A percentile compares a stretch with the other conserved stretches of the same genome.
These are phyloP conservation scores for Hypanus sabinus DNA, from an alignment of 2,113 vertebrate species.

Conservation along the genomic window DNA sequence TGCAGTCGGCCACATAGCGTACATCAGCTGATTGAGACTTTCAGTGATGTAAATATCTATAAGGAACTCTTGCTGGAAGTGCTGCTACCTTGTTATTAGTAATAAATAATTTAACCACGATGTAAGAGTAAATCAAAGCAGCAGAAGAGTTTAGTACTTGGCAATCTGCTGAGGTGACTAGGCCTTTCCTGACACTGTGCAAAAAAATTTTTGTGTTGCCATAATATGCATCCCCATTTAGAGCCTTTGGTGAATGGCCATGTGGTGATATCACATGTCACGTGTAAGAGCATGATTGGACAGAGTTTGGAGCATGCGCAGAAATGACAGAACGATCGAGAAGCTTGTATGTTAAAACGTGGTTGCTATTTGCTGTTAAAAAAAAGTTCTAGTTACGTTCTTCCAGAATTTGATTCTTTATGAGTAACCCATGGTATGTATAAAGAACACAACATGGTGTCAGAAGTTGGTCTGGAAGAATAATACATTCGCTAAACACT, in stretches of 20 bases:
- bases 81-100: not conserved
- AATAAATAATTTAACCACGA: not conserved
- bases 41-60: not conserved
- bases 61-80: not conserved
- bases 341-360: too few relatives aligned
- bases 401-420: too few relatives aligned
- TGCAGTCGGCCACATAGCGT: not conserved
- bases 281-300: too few relatives aligned
- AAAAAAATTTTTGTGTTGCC: not conserved
- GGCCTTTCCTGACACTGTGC: not conserved
- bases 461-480: too few relatives aligned
- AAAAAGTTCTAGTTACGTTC: too few relatives aligned
- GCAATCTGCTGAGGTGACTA: not conserved
- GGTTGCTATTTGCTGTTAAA: too few relatives aligned
- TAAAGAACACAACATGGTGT: too few relatives aligned
- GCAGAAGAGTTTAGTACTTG: not conserved
- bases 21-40: not conserved
- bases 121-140: not conserved
- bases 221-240: not conserved
- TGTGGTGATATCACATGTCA: too few relatives aligned
- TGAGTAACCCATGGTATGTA: too few relatives aligned
- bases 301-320: too few relatives aligned
- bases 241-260: not conserved
- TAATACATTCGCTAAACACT: too few relatives aligned
- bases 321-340: too few relatives aligned